phyloP scores from a whole-genome alignment of 2,797 vertebrate genomes.

The Cyclura pinguis region DNA sequence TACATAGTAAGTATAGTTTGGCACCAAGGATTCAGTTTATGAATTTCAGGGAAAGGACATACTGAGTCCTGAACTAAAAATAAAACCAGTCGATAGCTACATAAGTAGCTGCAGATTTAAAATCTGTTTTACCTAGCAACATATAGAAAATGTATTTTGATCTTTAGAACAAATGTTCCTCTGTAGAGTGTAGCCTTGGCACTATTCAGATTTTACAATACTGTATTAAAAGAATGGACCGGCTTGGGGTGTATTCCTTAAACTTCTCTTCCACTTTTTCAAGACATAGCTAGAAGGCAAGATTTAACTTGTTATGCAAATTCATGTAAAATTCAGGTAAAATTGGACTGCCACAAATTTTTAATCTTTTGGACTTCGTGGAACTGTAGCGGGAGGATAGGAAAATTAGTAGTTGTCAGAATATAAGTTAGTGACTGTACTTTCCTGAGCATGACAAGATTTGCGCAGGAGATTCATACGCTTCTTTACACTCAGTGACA shows the following conservation, averaged over 20 bases:
- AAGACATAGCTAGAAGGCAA: neutral
- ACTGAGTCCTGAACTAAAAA: neutral
- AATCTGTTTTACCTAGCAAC: neutral
- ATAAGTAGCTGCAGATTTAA: neutral
- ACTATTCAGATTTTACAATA: neutral
- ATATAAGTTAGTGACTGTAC: neutral
- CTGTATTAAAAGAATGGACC: neutral
- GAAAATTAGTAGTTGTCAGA: neutral
- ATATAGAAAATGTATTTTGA: neutral
- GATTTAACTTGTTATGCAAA: neutral
- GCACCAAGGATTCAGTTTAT: neutral
- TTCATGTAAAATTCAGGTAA: neutral
- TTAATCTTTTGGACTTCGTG: neutral
- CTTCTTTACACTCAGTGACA: neutral
- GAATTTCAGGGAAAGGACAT: neutral
- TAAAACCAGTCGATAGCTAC: neutral
- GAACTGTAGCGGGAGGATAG: neutral
- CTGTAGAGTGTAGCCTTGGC: neutral
- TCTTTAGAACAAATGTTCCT: neutral
- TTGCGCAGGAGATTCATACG: neutral
- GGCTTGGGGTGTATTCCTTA: neutral
- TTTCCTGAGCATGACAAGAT: neutral
- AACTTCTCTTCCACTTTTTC: neutral
- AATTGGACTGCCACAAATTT: neutral
- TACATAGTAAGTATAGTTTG: neutral